Base-by-base conservation (phyloP, 2,797 vertebrate species). In the Novumbra hubbsi region DNA sequence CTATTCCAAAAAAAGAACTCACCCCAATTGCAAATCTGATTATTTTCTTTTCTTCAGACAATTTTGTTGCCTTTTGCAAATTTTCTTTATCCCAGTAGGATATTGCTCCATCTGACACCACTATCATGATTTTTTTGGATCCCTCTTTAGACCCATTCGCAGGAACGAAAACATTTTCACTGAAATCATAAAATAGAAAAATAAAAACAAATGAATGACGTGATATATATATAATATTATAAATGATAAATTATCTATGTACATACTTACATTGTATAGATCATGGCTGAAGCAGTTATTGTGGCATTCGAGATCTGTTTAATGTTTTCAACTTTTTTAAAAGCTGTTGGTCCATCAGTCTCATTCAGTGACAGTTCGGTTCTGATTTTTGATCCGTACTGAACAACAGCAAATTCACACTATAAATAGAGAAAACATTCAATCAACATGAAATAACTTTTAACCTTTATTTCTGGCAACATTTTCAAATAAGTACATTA, bases 321-420 rank as follows among this genome's bases (percentile, higher is more conserved):
- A 72, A 94, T 90, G 19, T 77, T 78, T 71, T 86, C 73, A n/a
- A 94, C 84, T 76, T 81, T 93, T 72, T 82, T 41, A 12, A 94
- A 80, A 14, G 89, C 75, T 64, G 76, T 72, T 2, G 0, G 5
- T 2, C 70, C 65, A 0, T 92, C 68, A 1, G 62, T 65, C 28
- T 92, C 88, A 9, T 0, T 72, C 60, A 95, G 87, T 71, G 92
- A 88, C 6, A 95, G 91, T 81, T 95, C 94, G 0, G 94, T 94
- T 79, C 80, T 85, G 74, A 94, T 93, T 4, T 80, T 6, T 0
- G 0, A 0, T 24, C 94, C 94, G 0, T 92, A 94, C 27, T 95
- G 94, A 15, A 95, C 94, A 79, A 94, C 71, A 7, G 93, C 91
- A 85, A 95, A 95, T 32, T 78, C 73, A 74, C 94, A 95, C 94